These are phyloP conservation scores for Athrips mouffetella DNA, from an alignment of 2,888 invertebrate genomes.

Conservation along the genomic window DNA sequence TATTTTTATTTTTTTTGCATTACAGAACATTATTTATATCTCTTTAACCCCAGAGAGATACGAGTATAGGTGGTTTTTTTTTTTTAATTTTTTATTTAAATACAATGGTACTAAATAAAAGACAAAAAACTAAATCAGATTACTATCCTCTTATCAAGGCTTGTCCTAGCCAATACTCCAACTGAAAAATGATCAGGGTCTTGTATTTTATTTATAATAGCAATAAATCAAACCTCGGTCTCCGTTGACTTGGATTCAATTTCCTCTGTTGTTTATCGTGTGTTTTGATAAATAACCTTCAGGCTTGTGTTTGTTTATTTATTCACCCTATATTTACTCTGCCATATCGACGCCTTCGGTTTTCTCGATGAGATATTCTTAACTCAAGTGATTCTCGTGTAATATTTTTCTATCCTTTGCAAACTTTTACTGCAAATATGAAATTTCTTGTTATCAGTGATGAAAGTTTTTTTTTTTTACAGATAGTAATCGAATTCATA, in stretches of 20 bases:
- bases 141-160: not conserved
- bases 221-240: constrained; percentile 72
- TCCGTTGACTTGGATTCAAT: constrained; percentile 73
- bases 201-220: constrained; percentile 73
- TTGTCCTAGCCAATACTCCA: constrained; percentile 50
- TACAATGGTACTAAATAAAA: not conserved
- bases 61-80: too few species aligned
- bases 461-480: too few species aligned
- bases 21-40: too few species aligned
- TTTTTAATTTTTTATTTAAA: too few species aligned
- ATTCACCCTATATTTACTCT: constrained; percentile 45
- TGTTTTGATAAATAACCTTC: constrained; percentile 72
- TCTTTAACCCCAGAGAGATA: too few species aligned
- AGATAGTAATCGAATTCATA: too few species aligned
- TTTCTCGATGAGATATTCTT: too few species aligned
- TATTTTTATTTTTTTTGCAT: too few species aligned
- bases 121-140: not conserved
- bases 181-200: constrained; percentile 69
- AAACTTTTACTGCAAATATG: too few species aligned
- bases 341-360: constrained; percentile 43
- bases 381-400: too few species aligned
- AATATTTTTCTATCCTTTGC: too few species aligned
- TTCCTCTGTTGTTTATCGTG: constrained; percentile 74
- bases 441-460: too few species aligned
- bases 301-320: constrained; percentile 53